Evolutionary conservation across 2,113 vertebrate species (phyloP).

Genomic region (Anguilla rostrata): DNA sequence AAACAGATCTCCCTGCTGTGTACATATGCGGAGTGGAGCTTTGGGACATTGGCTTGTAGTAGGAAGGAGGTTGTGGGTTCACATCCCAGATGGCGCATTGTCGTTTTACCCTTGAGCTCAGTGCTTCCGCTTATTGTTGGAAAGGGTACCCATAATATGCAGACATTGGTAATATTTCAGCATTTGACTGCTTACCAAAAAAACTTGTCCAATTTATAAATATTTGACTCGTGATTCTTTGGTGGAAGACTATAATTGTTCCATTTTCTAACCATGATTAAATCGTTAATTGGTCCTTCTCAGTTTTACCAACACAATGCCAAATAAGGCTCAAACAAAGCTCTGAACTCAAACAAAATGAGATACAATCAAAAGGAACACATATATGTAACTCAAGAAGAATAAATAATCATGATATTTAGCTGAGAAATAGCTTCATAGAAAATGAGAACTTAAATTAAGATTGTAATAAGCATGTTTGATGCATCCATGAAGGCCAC

Average conservation of each 20-base stretch:
- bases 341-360: background rate
- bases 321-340: background rate
- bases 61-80: background rate
- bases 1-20: background rate
- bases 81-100: background rate
- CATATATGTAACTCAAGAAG: too few relatives aligned
- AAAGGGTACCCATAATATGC: background rate
- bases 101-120: background rate
- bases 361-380: background rate
- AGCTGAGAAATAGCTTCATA: too few relatives aligned
- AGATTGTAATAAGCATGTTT: slow-evolving; percentile 45
- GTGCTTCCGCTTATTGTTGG: background rate
- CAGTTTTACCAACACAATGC: background rate
- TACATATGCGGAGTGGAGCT: background rate
- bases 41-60: background rate
- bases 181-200: too few relatives aligned
- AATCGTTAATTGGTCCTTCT: background rate
- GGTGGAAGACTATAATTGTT: background rate
- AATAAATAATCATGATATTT: too few relatives aligned
- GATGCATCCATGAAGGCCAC: background rate
- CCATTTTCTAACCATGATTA: background rate
- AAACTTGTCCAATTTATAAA: too few relatives aligned
- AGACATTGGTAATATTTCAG: background rate
- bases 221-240: background rate
- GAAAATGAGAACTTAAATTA: too few relatives aligned